These are phyloP conservation scores for Malacoraja senta DNA, from an alignment of 2,797 vertebrate genomes.

Conservation along the genomic window DNA sequence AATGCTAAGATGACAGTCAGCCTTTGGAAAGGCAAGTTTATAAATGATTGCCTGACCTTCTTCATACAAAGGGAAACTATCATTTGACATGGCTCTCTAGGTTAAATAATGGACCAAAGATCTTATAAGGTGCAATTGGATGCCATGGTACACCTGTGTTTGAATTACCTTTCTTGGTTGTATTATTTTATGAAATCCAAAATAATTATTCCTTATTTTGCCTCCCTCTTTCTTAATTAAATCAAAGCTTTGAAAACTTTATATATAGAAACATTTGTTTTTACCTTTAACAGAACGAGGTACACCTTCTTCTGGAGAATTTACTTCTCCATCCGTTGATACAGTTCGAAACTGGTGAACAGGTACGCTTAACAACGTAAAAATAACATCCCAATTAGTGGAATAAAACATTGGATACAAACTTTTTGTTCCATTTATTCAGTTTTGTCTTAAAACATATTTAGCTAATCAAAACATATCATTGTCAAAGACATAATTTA, in stretches of 20 bases:
- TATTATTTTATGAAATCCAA: background rate
- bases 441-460: background rate
- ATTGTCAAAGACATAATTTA: too few relatives aligned
- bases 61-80: too few relatives aligned
- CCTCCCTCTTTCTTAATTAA: background rate
- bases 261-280: background rate
- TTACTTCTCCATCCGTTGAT: background rate
- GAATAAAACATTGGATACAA: background rate
- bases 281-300: constrained; percentile 15
- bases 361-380: constrained; percentile 18
- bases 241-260: background rate
- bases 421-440: background rate
- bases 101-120: background rate
- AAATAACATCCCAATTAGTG: background rate
- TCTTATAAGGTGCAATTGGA: background rate
- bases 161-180: background rate
- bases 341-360: background rate
- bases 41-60: background rate
- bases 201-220: background rate
- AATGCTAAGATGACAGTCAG: background rate
- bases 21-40: background rate
- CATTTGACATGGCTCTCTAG: background rate
- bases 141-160: background rate
- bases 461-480: background rate
- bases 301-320: too few relatives aligned